These are phyloP conservation scores for Sphinx pinastri DNA, from an alignment of 2,888 invertebrate genomes.

Conservation along the genomic window DNA sequence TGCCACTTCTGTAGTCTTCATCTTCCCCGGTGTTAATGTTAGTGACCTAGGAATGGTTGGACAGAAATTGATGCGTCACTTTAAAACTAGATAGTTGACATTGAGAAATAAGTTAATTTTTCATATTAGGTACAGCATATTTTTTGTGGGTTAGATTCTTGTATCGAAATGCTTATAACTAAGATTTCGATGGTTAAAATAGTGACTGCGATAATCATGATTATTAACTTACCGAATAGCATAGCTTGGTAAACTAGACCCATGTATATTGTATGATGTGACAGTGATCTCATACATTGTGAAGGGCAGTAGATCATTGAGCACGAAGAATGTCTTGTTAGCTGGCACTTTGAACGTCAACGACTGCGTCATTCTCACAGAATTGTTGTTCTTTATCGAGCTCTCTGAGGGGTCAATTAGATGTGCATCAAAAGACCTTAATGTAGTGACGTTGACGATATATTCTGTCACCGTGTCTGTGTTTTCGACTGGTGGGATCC, in stretches of 20 bases:
- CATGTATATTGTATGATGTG: conserved; percentile 88
- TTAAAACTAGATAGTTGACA: neutral
- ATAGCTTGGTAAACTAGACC: conserved; percentile 90
- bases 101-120: neutral
- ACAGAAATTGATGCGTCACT: neutral
- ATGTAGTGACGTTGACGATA: conserved; percentile 88
- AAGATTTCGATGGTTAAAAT: too few species aligned
- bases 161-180: too few species aligned
- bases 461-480: conserved; percentile 87
- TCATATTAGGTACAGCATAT: too few species aligned
- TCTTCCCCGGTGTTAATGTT: conserved; percentile 87
- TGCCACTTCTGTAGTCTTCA: conserved; percentile 82
- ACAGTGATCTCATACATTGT: conserved; percentile 93
- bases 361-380: conserved; percentile 52
- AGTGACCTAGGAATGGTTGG: conserved; percentile 73
- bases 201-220: neutral
- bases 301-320: conserved; percentile 88
- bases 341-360: conserved; percentile 83
- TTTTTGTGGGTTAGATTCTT: too few species aligned
- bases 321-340: conserved; percentile 82
- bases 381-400: conserved; percentile 58
- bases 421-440: conserved; percentile 87
- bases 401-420: conserved; percentile 77
- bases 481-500: conserved; percentile 87
- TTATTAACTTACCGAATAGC: conserved; percentile 82